Evolutionary conservation across 2,113 vertebrate genomes (phyloP), one percentile per base, ranked within the genome.

Genomic region (Astur gentilis): DNA sequence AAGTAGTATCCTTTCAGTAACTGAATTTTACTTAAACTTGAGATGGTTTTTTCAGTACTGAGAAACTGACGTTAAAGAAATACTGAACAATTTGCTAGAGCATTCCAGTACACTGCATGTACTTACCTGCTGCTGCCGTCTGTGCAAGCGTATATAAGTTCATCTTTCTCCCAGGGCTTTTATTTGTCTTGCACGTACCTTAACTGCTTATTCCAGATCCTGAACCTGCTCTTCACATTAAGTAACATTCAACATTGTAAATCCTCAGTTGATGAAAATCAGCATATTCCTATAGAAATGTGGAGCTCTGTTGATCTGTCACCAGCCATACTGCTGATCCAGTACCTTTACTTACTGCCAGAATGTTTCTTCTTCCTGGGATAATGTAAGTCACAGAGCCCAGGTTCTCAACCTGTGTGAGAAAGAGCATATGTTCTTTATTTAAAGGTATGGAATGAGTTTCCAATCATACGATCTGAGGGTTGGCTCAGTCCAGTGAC

Each of bases 81-180:
- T 58, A 7, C 7, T 45, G 52, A 62, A 42, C 5, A 18, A 22
- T 72, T 87, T 81, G 34, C 25, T 58, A 21, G 76, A 72, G 29
- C 32, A 11, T 55, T 84, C 8, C 27, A 73, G 4, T 52, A 7
- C 14, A 5, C 42, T 45, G 25, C 27, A 5, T 34, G 42, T 82
- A 20, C 75, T 88, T 55, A 70, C 26, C 70, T 44, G 32, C 40
- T 82, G 71, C 83, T 54, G 55, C n/a, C 1, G 0, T 23, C 66
- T 22, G 0, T 42, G n/a, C 65, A 42, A 70, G 23, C 69, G 3
- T 10, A 19, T 19, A 0, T 15, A 16, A 31, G 13, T 54, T 58
- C 3, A 0, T 20, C 42, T 44, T 80, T 72, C 65, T 82, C 50
- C 69, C 49, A 31, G 70, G 45, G 64, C 44, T 77, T 94, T 55